Evolutionary conservation across 2,888 invertebrate species (phyloP).

Genomic region (Dasypogon diadema): DNA sequence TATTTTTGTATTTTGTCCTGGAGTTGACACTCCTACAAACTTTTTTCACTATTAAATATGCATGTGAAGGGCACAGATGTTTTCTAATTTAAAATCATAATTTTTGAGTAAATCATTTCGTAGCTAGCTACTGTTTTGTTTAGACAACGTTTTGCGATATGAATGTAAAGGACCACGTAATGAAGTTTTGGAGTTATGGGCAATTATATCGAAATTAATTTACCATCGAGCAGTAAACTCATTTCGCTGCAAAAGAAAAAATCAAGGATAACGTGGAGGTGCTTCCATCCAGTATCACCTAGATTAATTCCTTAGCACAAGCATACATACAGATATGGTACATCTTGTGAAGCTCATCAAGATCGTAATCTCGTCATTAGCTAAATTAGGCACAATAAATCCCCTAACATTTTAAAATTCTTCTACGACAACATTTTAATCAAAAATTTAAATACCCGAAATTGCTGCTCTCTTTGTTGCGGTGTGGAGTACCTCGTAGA

Average conservation of each 20-base stretch:
- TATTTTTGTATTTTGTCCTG: not conserved
- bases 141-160: no score
- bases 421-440: slow-evolving; percentile 2
- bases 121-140: no score
- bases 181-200: no score
- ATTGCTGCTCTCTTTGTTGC: not conserved
- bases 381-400: slow-evolving; percentile 8
- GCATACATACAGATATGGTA: not conserved
- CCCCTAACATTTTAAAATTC: not conserved
- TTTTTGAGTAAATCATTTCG: not conserved
- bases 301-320: no score
- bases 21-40: not conserved
- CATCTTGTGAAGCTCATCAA: not conserved
- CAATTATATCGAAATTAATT: no score
- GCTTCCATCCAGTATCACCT: no score
- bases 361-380: not conserved
- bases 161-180: no score
- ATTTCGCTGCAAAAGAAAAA: no score
- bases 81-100: not conserved
- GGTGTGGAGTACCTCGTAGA: not conserved
- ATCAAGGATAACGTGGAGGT: no score
- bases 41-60: slow-evolving; percentile 13
- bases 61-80: slow-evolving; percentile 3
- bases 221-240: no score
- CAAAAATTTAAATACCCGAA: slow-evolving; percentile 12